Evolutionary conservation across 2,797 vertebrate species (phyloP).

Genomic region (Sebastes oblongus): DNA sequence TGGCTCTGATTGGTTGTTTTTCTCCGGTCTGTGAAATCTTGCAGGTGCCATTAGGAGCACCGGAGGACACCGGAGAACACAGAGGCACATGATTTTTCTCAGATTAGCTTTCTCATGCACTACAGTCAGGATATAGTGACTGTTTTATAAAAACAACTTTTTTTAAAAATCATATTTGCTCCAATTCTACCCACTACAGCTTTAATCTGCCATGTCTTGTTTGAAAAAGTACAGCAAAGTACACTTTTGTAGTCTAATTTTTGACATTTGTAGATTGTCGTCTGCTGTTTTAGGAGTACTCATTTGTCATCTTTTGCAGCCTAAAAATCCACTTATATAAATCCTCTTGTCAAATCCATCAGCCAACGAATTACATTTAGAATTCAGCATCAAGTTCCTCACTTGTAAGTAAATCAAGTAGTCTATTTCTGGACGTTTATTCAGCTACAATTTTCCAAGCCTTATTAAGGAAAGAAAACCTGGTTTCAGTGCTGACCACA

Average conservation of each 20-base stretch:
- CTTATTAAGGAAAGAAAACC: conserved; percentile 66
- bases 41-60: too few species aligned
- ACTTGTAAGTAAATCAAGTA: conserved; percentile 44
- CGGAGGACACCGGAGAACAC: too few species aligned
- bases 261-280: neutral
- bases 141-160: too few species aligned
- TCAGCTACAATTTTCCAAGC: conserved; percentile 49
- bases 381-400: conserved; percentile 40
- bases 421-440: conserved; percentile 45
- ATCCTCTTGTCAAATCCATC: conserved; percentile 13
- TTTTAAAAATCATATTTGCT: too few species aligned
- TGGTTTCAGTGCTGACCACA: conserved; percentile 69
- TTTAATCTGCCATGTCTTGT: neutral
- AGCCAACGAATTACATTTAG: conserved; percentile 34
- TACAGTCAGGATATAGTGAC: too few species aligned
- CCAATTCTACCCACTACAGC: too few species aligned
- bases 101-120: too few species aligned
- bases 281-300: conserved; percentile 9
- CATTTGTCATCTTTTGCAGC: conserved; percentile 30
- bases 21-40: too few species aligned
- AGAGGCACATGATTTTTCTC: too few species aligned
- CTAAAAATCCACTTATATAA: conserved; percentile 10
- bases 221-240: neutral
- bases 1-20: too few species aligned
- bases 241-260: conserved; percentile 11